Base-by-base conservation (phyloP, 2,113 vertebrate genomes). In the Ivindomyrus marchei region DNA sequence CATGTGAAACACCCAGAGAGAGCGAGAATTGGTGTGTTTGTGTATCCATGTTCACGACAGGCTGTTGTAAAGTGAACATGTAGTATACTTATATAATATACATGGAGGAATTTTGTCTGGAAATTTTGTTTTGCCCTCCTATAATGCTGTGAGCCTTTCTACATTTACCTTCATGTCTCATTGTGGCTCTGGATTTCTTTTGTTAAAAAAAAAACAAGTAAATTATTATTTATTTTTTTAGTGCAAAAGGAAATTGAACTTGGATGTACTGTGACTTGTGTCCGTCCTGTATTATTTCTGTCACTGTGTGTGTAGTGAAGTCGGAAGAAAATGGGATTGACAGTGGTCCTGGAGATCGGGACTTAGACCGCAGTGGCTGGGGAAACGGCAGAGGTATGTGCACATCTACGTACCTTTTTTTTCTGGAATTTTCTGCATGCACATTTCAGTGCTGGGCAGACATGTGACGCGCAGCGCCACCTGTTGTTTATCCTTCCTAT, bases 301-400 rank as follows among this genome's bases (percentile, higher is more conserved):
- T 89, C 70, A 66, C 45, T 49, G 88, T 9, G 70, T 74, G 6
- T 93, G 2, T 92, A 99, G 98, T 97, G 92, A 96, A 96, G 93
- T 90, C 94, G 24, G 98, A 99, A 93, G 98, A 99, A 92, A 99
- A 99, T 90, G 98, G 97, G 77, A 96, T 98, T 93, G 98, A 98
- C 90, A 95, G 89, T 90, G 95, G 62, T 93, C 97, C 95, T 93
- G 97, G 96, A 91, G 97, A 98, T 83, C 96, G 95, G 90, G 94
- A 96, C 87, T 96, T 96, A 21, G 98, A 98, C 42, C 96, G 96
- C 85, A 97, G 97, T 49, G 97, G 97, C 31, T 95, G 97, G 90
- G 96, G 97, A 9, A 96, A 97, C 36, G 96, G 97, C 89, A 96
- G 97, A 97, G 80, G 80, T 84, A 46, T 10, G 50, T 52, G 50